These are phyloP conservation scores for Nestor notabilis DNA, from an alignment of 2,113 vertebrate genomes.

Conservation along the genomic window DNA sequence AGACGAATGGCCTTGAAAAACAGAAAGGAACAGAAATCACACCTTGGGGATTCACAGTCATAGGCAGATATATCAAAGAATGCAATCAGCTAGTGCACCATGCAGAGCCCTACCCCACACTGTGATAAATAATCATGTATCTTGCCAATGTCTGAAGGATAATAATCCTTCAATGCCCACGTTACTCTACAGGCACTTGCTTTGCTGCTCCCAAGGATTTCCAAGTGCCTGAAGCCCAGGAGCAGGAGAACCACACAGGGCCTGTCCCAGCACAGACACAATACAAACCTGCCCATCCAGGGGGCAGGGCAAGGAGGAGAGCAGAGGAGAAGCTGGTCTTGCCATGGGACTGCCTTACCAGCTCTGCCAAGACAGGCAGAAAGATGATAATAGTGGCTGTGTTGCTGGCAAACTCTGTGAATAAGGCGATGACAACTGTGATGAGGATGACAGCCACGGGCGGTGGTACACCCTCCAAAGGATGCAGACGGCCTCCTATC, in stretches of 20 bases:
- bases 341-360: conserved; percentile 79
- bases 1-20: conserved; percentile 83
- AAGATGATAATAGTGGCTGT: conserved; percentile 97
- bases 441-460: conserved; percentile 86
- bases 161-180: neutral
- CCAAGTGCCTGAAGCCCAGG: neutral
- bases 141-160: neutral
- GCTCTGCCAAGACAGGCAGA: conserved; percentile 89
- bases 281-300: neutral
- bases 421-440: conserved; percentile 87
- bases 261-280: neutral
- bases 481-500: conserved; percentile 90
- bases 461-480: conserved; percentile 85
- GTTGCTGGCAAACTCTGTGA: conserved; percentile 98
- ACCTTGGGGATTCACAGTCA: neutral
- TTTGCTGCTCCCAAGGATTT: neutral
- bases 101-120: neutral
- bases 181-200: neutral
- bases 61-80: neutral
- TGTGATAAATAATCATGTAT: neutral
- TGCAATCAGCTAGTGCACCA: neutral
- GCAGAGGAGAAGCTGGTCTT: neutral
- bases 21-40: neutral
- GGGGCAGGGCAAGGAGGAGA: neutral
- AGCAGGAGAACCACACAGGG: neutral